Conservation (phyloP, 37 sponge, comb jelly and placozoan genomes). For the Diacarnus erythraeanus region DNA sequence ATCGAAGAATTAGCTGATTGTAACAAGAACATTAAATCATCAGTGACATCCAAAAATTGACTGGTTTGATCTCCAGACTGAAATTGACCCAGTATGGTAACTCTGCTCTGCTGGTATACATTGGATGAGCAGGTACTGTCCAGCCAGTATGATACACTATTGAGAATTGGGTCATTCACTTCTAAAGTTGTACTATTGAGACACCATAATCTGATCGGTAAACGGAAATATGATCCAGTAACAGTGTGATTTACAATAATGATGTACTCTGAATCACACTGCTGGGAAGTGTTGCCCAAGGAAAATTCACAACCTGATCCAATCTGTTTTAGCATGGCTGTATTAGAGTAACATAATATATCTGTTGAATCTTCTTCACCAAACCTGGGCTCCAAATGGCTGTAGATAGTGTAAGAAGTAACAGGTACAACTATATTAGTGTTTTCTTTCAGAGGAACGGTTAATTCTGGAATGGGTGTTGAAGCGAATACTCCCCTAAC, state of each 20-base stretch:
- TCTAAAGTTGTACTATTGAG: neutral
- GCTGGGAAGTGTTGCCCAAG: neutral
- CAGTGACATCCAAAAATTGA: constrained; percentile 3
- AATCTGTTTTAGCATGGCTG: neutral
- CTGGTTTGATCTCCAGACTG: constrained; percentile 1
- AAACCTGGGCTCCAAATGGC: neutral
- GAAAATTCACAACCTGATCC: neutral
- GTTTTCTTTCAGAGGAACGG: constrained; percentile 14
- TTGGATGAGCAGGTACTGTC: neutral
- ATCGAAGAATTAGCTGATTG: neutral
- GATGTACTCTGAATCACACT: neutral
- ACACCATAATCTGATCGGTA: constrained; percentile 59
- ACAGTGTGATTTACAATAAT: neutral
- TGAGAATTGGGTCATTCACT: constrained; percentile 17
- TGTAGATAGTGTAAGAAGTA: constrained; percentile 36
- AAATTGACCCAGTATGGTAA: constrained; percentile 12
- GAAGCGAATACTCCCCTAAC: constrained; percentile 41
- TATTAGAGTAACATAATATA: neutral
- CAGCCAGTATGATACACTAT: constrained; percentile 2
- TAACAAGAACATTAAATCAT: neutral
- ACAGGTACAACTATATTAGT: neutral
- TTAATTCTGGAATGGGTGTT: constrained; percentile 28
- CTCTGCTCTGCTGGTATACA: constrained; percentile 11
- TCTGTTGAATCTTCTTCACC: neutral
- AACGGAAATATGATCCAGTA: neutral